Conservation (phyloP, 1,140 invertebrate genomes). For the Zaprionus capensis region DNA sequence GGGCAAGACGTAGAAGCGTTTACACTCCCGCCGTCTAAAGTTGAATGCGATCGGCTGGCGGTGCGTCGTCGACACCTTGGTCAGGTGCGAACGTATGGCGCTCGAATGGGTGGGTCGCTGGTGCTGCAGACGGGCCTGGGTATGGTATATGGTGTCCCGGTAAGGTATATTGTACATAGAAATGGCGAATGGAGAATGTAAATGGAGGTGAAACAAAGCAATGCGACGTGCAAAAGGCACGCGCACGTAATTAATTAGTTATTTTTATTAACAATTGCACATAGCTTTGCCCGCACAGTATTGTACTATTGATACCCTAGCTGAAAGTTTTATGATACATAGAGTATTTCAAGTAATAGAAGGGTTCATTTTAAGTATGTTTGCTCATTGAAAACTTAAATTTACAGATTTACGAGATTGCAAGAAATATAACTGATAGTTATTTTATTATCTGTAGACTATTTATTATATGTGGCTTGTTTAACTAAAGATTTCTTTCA, state of each 20-base stretch:
- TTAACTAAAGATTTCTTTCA: too few relatives aligned
- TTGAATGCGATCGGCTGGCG: conserved; percentile 72
- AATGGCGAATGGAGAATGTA: conserved; percentile 1
- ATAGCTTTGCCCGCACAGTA: conserved; percentile 16
- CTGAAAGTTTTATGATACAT: neutral
- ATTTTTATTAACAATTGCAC: conserved; percentile 59
- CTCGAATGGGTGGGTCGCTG: conserved; percentile 67
- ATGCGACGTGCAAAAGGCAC: conserved; percentile 45
- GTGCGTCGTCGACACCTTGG: conserved; percentile 71
- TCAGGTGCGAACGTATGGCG: conserved; percentile 74
- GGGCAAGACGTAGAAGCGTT: conserved; percentile 71
- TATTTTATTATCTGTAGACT: too few relatives aligned
- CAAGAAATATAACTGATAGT: too few relatives aligned
- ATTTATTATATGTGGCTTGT: too few relatives aligned
- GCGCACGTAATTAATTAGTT: conserved; percentile 58
- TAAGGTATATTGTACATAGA: neutral
- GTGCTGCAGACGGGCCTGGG: conserved; percentile 42
- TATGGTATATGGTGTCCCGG: neutral
- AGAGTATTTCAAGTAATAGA: neutral
- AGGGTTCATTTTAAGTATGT: neutral
- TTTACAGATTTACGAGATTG: too few relatives aligned
- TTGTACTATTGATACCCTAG: neutral
- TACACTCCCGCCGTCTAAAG: conserved; percentile 68
- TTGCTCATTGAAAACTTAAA: too few relatives aligned
- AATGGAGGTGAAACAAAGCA: conserved; percentile 31